These are phyloP conservation scores for Diplosoma virens DNA, from an alignment of 23 tunicate genomes.

Conservation along the genomic window DNA sequence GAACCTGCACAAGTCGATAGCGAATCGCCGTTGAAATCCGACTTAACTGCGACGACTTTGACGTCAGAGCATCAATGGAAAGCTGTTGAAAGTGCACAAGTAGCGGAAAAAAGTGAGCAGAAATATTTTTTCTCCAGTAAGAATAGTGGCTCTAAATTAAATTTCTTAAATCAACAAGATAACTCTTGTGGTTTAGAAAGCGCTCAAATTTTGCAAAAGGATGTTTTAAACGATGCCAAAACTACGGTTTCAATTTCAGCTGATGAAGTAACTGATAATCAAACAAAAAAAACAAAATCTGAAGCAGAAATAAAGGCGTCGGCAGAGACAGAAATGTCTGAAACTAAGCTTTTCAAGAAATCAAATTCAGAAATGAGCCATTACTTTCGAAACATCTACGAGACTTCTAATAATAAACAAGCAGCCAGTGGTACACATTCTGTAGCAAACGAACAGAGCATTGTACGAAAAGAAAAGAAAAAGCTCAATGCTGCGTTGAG, in stretches of 20 bases:
- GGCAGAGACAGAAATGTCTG: background rate
- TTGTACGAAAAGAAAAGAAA: constrained; percentile 31
- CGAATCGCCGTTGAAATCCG: no score
- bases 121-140: background rate
- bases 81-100: background rate
- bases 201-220: background rate
- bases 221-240: background rate
- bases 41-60: background rate
- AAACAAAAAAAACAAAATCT: background rate
- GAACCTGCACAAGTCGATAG: no score
- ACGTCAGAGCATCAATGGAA: background rate
- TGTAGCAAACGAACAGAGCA: no score
- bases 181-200: background rate
- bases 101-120: background rate
- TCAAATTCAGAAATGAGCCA: constrained; percentile 7
- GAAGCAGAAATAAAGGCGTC: background rate
- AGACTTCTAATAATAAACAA: no score
- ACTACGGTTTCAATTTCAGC: background rate
- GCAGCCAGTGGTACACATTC: no score
- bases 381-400: no score
- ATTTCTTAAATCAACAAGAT: background rate
- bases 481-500: constrained; percentile 15
- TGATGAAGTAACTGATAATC: background rate
- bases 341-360: background rate
- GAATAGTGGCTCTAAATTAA: background rate